Base-by-base conservation (phyloP, 2,113 vertebrate species). In the Nesogale talazaci region DNA sequence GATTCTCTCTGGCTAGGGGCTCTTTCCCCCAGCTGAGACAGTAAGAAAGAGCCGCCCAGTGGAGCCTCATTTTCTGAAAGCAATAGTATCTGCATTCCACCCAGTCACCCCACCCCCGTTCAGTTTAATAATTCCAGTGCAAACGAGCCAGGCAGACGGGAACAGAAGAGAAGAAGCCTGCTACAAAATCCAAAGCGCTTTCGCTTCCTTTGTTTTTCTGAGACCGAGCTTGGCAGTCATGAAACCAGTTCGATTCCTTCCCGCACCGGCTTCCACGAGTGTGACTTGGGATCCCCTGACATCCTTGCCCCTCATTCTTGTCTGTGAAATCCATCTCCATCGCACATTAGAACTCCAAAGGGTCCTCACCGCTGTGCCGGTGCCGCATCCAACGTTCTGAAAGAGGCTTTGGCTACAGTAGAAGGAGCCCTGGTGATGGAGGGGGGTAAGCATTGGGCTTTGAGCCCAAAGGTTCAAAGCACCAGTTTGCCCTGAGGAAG, bases 31-130 rank as follows among this genome's bases (percentile, higher is more conserved):
- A 79, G 89, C 92, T 72, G 96, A 70, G 88, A 96, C 94, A 93
- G 83, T 95, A 96, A 96, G 87, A 97, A 97, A 97, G 96, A 94
- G 94, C 90, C 69, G 34, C 83, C 94, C 94, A 6, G 0, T 0
- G 88, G 92, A 95, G 85, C 86, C 95, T 96, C 93, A 86, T 96
- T 97, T 94, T 94, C 93, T 96, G 92, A 95, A 96, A 97, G 96
- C 96, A 93, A 92, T 95, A 92, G 90, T 95, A 92, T 95, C 95
- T 92, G 96, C 95, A 92, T 93, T 95, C 89, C 34, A 52, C 87
- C 90, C 83, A 23, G 89, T 80, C 40, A 5, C 59, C 82, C 46
- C 46, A 65, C 63, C 70, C 75, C 36, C 89, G 86, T 88, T 81
- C 95, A 46, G 89, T 94, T 94, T 93, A 95, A 94, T 96, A 89